phyloP scores from a whole-genome alignment of 2,888 invertebrate genomes.

The Agrotis exclamationis region DNA sequence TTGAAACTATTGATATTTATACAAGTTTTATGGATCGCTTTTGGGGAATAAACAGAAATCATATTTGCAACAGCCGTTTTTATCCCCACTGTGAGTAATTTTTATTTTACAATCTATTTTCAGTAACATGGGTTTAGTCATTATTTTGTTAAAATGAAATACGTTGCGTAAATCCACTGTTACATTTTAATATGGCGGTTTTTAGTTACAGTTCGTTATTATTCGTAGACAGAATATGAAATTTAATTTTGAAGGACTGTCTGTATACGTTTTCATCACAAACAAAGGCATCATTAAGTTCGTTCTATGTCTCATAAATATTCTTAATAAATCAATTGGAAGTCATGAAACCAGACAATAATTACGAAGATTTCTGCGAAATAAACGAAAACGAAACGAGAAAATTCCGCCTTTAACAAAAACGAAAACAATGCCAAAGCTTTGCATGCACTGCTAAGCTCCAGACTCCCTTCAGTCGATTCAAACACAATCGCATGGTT shows the following conservation, averaged over 20 bases:
- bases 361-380: background rate
- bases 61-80: constrained; percentile 48
- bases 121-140: constrained; percentile 20
- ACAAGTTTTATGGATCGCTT: constrained; percentile 60
- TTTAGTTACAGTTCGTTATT: constrained; percentile 3
- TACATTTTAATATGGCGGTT: background rate
- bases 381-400: background rate
- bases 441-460: background rate
- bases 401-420: background rate
- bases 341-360: background rate
- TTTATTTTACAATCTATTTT: constrained; percentile 38
- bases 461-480: background rate
- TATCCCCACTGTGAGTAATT: constrained; percentile 22
- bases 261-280: background rate
- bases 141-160: constrained; percentile 27
- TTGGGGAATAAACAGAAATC: constrained; percentile 46
- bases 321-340: background rate
- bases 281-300: background rate
- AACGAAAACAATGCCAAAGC: constrained; percentile 3
- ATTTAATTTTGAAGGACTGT: background rate
- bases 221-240: constrained; percentile 4
- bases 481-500: constrained; percentile 25
- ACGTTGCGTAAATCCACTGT: background rate
- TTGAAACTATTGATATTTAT: constrained; percentile 80
- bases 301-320: background rate